Percentiles rank a stretch among this genome's conserved stretches.
These are phyloP conservation scores for Conops quadrifasciatus DNA, from an alignment of 2,888 invertebrate species.

Conservation along the genomic window DNA sequence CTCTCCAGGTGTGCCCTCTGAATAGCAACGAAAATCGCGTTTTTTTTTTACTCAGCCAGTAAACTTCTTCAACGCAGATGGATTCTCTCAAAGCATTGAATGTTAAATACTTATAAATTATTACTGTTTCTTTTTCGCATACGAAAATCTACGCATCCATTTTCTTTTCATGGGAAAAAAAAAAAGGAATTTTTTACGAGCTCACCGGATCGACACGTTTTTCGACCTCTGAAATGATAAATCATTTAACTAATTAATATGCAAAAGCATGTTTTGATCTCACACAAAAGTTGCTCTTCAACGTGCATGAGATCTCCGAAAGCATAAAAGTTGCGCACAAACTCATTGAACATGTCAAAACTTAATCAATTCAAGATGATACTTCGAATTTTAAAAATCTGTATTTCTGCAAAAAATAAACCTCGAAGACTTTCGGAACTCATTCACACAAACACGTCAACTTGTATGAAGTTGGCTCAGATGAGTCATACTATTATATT, in stretches of 20 bases:
- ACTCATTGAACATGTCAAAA: constrained; percentile 25
- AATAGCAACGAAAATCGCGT: too few relatives aligned
- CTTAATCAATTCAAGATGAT: constrained; percentile 20
- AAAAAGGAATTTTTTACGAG: too few relatives aligned
- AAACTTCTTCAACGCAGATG: too few relatives aligned
- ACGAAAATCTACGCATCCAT: neutral
- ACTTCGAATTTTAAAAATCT: neutral
- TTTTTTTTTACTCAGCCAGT: too few relatives aligned
- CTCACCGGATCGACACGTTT: constrained; percentile 2
- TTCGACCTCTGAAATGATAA: neutral
- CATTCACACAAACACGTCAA: too few relatives aligned
- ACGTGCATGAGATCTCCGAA: neutral
- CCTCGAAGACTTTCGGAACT: too few relatives aligned
- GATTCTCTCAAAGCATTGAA: neutral
- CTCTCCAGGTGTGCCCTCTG: too few relatives aligned
- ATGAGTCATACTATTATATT: too few relatives aligned
- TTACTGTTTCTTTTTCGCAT: neutral
- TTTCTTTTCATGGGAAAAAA: neutral
- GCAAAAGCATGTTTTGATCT: constrained; percentile 15
- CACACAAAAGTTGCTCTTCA: neutral
- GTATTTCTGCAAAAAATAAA: too few relatives aligned
- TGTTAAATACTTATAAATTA: neutral
- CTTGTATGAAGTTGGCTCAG: too few relatives aligned
- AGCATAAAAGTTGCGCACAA: neutral
- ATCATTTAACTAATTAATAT: constrained; percentile 24